Percentiles rank a stretch among this genome's conserved stretches.
Conservation (phyloP, 2,888 invertebrate species). For the Flexamia atlantica region DNA sequence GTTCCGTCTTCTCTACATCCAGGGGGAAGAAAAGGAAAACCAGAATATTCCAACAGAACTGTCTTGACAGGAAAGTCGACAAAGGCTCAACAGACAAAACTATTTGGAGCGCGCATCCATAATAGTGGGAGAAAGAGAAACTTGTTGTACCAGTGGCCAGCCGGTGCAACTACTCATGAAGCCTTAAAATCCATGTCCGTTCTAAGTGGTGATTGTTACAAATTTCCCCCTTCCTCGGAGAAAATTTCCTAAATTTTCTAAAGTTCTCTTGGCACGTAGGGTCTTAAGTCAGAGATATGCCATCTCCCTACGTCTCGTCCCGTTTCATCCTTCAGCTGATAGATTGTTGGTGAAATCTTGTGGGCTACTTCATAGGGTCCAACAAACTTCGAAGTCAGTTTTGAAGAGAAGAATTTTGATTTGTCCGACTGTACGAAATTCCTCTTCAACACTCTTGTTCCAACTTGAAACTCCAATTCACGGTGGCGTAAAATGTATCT, state of each 20-base stretch:
- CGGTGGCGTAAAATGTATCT: not conserved
- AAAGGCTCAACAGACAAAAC: too few relatives aligned
- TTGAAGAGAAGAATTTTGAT: not conserved
- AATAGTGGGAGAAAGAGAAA: too few relatives aligned
- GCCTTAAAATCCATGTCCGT: too few relatives aligned
- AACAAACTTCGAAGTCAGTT: not conserved
- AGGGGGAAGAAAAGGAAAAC: too few relatives aligned
- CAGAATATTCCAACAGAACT: too few relatives aligned
- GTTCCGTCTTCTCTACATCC: too few relatives aligned
- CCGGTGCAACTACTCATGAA: too few relatives aligned
- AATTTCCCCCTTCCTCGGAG: not conserved
- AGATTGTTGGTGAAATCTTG: not conserved
- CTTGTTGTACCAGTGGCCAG: too few relatives aligned
- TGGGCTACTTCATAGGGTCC: not conserved
- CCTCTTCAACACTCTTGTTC: not conserved
- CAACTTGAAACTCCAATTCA: not conserved
- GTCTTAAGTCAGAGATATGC: not conserved
- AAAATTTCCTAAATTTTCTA: conserved; percentile 6
- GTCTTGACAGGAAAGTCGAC: too few relatives aligned
- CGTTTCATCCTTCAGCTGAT: not conserved
- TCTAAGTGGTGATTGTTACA: not conserved
- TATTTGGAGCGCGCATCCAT: too few relatives aligned
- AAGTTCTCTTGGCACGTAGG: not conserved
- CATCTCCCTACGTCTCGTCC: not conserved
- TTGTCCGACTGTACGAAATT: not conserved